phyloP scores from a whole-genome alignment of 2,113 vertebrate genomes.

The Vulpes vulpes region DNA sequence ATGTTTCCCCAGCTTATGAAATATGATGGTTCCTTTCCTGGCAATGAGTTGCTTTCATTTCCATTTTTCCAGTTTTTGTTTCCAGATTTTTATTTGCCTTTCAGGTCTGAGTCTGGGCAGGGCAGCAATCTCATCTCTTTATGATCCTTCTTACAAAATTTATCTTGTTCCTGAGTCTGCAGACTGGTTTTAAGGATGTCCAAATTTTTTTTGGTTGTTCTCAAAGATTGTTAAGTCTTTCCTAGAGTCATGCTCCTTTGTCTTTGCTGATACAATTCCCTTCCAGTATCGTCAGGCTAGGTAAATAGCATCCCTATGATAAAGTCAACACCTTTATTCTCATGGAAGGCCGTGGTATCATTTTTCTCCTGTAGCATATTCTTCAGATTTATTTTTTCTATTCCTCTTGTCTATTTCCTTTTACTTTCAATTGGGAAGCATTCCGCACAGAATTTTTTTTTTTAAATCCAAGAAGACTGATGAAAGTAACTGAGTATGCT shows the following conservation, averaged over 20 bases:
- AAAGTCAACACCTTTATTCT: background rate
- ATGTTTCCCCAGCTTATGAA: background rate
- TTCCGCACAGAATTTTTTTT: background rate
- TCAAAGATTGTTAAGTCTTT: background rate
- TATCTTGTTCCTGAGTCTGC: background rate
- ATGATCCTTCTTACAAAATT: background rate
- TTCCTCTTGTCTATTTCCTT: background rate
- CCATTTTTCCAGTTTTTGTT: background rate
- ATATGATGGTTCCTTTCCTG: background rate
- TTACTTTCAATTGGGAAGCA: background rate
- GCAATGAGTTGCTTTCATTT: background rate
- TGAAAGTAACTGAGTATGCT: background rate
- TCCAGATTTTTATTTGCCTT: background rate
- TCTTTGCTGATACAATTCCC: background rate
- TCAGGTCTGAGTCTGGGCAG: background rate
- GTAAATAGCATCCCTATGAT: background rate
- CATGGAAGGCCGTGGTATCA: rapidly evolving
- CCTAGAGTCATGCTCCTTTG: background rate
- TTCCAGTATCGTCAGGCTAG: background rate
- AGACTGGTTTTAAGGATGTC: background rate
- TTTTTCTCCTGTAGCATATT: background rate
- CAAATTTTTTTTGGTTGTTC: background rate
- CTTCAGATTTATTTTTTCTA: slow-evolving; percentile 12
- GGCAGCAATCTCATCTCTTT: background rate
- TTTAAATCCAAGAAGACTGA: background rate